phyloP scores from a whole-genome alignment of 1,140 invertebrate genomes.

The Drosophila repletoides region DNA sequence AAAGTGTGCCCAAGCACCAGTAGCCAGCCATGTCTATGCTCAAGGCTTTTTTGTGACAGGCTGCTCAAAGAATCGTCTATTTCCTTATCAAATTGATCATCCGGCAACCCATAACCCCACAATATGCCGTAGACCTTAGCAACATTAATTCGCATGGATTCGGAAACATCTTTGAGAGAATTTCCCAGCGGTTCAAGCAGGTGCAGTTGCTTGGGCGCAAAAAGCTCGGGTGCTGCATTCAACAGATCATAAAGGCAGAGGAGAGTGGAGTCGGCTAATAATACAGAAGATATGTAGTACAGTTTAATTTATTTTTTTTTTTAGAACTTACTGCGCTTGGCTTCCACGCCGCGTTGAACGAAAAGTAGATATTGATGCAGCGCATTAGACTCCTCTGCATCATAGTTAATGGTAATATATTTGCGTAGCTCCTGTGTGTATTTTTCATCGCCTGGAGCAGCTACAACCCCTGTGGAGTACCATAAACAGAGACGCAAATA shows the following conservation, averaged over 20 bases:
- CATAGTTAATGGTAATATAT: slow-evolving; percentile 66
- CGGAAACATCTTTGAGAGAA: slow-evolving; percentile 78
- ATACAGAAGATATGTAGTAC: background rate
- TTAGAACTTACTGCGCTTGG: slow-evolving; percentile 67
- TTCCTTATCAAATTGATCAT: slow-evolving; percentile 68
- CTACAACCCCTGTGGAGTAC: slow-evolving; percentile 80
- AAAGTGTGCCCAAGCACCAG: slow-evolving; percentile 74
- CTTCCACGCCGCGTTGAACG: slow-evolving; percentile 73
- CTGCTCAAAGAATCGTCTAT: slow-evolving; percentile 58
- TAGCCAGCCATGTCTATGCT: slow-evolving; percentile 79
- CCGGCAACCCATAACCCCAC: slow-evolving; percentile 65
- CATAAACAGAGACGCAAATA: slow-evolving; percentile 90
- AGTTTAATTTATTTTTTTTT: background rate
- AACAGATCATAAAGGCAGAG: slow-evolving; percentile 76
- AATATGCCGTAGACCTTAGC: slow-evolving; percentile 76
- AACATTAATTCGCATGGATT: slow-evolving; percentile 71
- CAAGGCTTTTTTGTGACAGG: slow-evolving; percentile 66
- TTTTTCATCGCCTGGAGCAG: slow-evolving; percentile 81
- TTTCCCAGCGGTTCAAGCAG: slow-evolving; percentile 66
- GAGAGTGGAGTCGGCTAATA: slow-evolving; percentile 67
- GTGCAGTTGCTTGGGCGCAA: slow-evolving; percentile 68
- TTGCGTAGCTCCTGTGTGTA: slow-evolving; percentile 53
- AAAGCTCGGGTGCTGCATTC: slow-evolving; percentile 69
- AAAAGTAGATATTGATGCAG: slow-evolving; percentile 80
- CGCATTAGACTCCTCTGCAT: slow-evolving; percentile 63